phyloP scores from a whole-genome alignment of 2,113 vertebrate genomes.

The Motacilla tschutschensis region DNA sequence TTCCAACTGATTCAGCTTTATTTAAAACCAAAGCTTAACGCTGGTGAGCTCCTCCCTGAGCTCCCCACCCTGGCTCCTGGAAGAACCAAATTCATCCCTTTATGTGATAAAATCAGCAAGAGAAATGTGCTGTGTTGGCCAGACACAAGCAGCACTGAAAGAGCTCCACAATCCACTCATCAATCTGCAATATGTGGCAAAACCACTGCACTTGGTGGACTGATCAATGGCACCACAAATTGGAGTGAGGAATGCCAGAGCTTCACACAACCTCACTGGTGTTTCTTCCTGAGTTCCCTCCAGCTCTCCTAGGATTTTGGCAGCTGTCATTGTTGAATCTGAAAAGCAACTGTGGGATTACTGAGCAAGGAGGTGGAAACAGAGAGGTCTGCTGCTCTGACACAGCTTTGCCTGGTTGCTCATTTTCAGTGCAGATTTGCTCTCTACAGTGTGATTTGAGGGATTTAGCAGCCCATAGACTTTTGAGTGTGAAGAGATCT shows the following conservation, averaged over 20 bases:
- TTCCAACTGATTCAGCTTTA: background rate
- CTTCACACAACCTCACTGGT: accelerated
- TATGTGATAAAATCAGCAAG: background rate
- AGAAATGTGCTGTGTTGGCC: background rate
- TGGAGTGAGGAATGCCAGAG: accelerated
- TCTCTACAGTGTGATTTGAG: background rate
- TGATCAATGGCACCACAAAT: background rate
- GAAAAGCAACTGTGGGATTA: background rate
- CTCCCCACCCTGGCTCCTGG: accelerated
- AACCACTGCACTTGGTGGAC: background rate
- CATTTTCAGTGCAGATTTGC: background rate
- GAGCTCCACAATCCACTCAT: background rate
- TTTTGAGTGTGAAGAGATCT: conserved; percentile 24
- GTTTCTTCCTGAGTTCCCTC: background rate
- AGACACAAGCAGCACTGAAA: background rate
- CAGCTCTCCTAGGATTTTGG: background rate
- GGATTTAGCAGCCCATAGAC: conserved; percentile 21
- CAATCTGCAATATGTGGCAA: accelerated
- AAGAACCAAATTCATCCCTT: background rate
- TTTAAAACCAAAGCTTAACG: background rate
- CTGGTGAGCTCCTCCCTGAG: background rate
- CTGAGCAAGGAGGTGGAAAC: background rate
- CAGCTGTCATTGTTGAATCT: background rate
- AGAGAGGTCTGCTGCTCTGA: background rate
- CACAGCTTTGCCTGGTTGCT: conserved; percentile 10